A percentile compares a stretch with the other conserved stretches of the same genome.
These are phyloP conservation scores for Thamnophis sirtalis DNA, from an alignment of 2,113 vertebrate genomes.

Conservation along the genomic window DNA sequence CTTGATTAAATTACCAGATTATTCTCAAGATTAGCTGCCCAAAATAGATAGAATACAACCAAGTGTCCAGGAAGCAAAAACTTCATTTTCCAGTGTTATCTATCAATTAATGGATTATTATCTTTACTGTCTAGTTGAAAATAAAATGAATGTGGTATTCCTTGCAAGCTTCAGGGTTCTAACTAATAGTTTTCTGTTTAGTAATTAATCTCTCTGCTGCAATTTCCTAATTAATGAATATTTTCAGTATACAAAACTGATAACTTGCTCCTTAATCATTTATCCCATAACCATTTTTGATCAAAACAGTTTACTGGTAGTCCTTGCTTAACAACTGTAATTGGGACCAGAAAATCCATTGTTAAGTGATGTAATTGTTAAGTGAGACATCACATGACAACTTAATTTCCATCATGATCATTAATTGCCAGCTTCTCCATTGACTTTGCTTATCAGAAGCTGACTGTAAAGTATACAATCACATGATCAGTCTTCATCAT, in stretches of 20 bases:
- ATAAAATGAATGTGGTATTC: constrained; percentile 3
- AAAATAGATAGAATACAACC: background rate
- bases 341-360: background rate
- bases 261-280: background rate
- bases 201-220: constrained; percentile 38
- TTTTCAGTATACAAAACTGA: constrained; percentile 25
- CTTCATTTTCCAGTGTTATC: background rate
- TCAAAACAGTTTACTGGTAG: background rate
- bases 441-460: background rate
- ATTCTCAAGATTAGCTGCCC: background rate
- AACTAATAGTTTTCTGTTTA: constrained; percentile 38
- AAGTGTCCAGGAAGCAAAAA: background rate
- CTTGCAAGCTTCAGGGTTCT: constrained; percentile 31
- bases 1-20: background rate
- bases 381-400: background rate
- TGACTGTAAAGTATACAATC: background rate
- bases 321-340: background rate
- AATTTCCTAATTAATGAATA: constrained; percentile 36
- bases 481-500: background rate
- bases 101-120: background rate
- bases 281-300: background rate
- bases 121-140: constrained; percentile 23
- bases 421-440: background rate
- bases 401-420: background rate
- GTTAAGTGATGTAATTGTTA: background rate